Base-by-base conservation (phyloP, 2,797 vertebrate genomes). In the Sciurus vulgaris region DNA sequence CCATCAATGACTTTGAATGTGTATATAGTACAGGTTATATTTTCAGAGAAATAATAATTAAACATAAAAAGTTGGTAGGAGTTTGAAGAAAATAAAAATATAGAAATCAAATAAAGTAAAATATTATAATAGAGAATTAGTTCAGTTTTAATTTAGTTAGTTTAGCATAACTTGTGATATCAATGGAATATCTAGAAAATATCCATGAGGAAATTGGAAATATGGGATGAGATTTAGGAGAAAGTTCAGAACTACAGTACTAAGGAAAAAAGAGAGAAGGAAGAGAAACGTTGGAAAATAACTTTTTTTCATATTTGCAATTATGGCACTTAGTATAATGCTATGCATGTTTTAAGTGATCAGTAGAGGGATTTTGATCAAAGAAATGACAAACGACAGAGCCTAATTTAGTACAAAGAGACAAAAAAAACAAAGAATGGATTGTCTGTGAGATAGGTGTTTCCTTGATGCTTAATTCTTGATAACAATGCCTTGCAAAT, bases 221-320 rank as follows among this genome's bases (percentile, higher is more conserved):
- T 83, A 87, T 7, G 82, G 38, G 83, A 33, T 70, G 30, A 22
- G 38, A 84, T 87, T 87, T 84, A 47, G 54, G 26, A 74, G 72
- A 84, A 85, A 88, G 30, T 2, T 84, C 49, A 91, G n/a, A 41
- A 2, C 20, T 82, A 33, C 7, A 33, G 33, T 82, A 15, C 26
- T 49, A 89, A 73, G n/a, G 20, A 92, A 65, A 41, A 65, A 82
- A 73, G 28, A 92, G 7, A 93, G 4, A 77, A 92, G 35, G 61
- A 88, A 74, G 20, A 81, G 93, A 89, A 86, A 63, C 56, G 15
- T 65, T 61, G 35, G 38, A 87, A 78, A 95, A 88, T 79, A 93
- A 10, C 47, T 8, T 4, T 72, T 84, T 28, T 38, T 70, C 51
- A 83, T 83, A 76, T 82, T 77, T 78, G 28, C 77, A 83, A 77